These are phyloP conservation scores for Morpho helenor DNA, from an alignment of 2,888 invertebrate species.

Conservation along the genomic window DNA sequence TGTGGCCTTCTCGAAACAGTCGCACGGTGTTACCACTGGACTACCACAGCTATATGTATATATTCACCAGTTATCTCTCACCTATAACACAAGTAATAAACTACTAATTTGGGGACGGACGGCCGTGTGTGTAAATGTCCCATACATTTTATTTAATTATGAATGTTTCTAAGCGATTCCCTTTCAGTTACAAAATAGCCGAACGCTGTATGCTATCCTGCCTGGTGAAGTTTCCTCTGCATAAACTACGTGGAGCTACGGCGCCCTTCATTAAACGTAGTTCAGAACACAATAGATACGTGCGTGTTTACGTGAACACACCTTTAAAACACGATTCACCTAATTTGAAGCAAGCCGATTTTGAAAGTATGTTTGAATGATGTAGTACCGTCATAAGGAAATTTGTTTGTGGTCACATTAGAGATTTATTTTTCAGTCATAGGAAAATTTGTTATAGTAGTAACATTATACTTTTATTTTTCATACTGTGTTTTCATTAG, in stretches of 20 bases:
- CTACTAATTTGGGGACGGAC: no score
- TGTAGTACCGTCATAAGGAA: neutral
- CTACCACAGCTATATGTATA: no score
- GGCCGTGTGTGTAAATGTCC: no score
- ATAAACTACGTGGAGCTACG: conserved; percentile 50
- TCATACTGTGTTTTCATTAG: neutral
- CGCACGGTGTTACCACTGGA: no score
- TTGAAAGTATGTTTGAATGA: conserved; percentile 49
- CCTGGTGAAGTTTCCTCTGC: conserved; percentile 54
- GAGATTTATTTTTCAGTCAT: neutral
- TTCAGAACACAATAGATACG: conserved; percentile 46
- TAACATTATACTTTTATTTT: no score
- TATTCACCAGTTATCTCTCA: no score
- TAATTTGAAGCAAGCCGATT: conserved; percentile 32
- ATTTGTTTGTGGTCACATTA: neutral
- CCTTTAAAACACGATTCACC: conserved; percentile 31
- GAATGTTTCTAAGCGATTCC: neutral
- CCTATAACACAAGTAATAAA: no score
- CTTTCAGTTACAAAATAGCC: conserved; percentile 62
- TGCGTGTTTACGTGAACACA: conserved; percentile 54
- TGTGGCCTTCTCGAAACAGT: no score
- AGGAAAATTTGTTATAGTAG: no score
- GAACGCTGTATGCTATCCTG: conserved; percentile 64
- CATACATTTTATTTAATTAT: no score
- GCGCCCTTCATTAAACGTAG: conserved; percentile 50